Base-by-base conservation (phyloP, 2,113 vertebrate genomes). In the Caretta caretta region DNA sequence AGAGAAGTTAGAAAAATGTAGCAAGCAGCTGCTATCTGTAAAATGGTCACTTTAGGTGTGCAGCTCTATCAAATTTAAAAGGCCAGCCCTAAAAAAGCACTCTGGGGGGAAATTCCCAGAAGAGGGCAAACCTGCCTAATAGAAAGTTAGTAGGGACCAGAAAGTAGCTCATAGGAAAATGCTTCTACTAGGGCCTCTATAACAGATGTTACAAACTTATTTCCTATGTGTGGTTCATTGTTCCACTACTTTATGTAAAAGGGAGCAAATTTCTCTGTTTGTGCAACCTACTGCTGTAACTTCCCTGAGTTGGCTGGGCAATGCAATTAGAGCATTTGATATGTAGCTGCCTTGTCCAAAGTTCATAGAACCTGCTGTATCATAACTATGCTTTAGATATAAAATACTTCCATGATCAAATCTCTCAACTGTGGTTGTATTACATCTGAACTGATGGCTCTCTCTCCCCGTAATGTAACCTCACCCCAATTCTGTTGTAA, bases 281-380 rank as follows among this genome's bases (percentile, higher is more conserved):
- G 31, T 8, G 57, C 2, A 49, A 1, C 14, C 65, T 24, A 89
- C 85, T 11, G 84, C 54, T 31, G 1, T 62, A 78, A 56, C 57
- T 11, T 22, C 2, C 2, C 8, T 69, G 27, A 50, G 54, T 62
- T 90, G 3, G 1, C 16, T 29, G 29, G 0, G 0, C 59, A 72
- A 25, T 2, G 29, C 3, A n/a, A 79, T 65, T 65, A 27, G 56
- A 57, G 5, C 56, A 27, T 57, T 57, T 27, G 83, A 20, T 0
- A 1, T 54, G 48, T 10, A 2, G 4, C 29, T 69, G 38, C 20
- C 9, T 25, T 57, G 56, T 25, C 76, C 53, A 83, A 86, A 83
- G 3, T 7, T 54, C 29, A 20, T 24, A 13, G 24, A 82, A 4
- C 3, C 53, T 54, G 20, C 53, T 42, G 29, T 46, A n/a, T 25